Evolutionary conservation across 2,113 vertebrate genomes (phyloP).

Genomic region (Urocitellus parryii): DNA sequence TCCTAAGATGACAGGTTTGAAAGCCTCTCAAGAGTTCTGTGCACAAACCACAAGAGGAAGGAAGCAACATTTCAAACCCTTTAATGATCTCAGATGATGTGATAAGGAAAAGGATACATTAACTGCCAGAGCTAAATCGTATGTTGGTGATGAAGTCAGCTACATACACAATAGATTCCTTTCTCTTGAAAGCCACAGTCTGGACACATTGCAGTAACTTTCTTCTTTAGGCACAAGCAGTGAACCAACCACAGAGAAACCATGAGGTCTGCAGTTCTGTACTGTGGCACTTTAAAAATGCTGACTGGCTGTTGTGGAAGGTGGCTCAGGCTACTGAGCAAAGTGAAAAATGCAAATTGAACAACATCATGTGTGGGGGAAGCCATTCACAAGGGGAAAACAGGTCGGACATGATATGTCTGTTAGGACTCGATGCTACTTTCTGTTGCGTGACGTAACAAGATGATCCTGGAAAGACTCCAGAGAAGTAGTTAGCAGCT

Average conservation of each 20-base stretch:
- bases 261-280: slow-evolving; percentile 16
- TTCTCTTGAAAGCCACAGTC: slow-evolving; percentile 57
- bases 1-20: neutral
- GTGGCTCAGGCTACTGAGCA: neutral
- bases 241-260: slow-evolving; percentile 56
- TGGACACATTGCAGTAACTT: slow-evolving; percentile 55
- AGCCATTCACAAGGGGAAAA: neutral
- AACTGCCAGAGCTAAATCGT: slow-evolving; percentile 36
- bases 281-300: neutral
- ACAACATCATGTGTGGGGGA: neutral
- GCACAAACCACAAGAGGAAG: neutral
- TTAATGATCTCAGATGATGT: slow-evolving; percentile 59
- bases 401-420: neutral
- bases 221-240: slow-evolving; percentile 54
- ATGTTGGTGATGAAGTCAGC: slow-evolving; percentile 43
- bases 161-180: slow-evolving; percentile 52
- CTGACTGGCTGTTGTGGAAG: slow-evolving; percentile 14
- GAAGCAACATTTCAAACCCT: slow-evolving; percentile 32
- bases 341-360: slow-evolving; percentile 3
- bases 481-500: neutral
- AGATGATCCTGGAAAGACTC: neutral
- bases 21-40: neutral
- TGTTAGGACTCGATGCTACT: neutral
- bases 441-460: neutral
- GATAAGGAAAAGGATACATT: slow-evolving; percentile 69